phyloP scores from a whole-genome alignment of 2,797 vertebrate genomes.

The Xyrichtys novacula region DNA sequence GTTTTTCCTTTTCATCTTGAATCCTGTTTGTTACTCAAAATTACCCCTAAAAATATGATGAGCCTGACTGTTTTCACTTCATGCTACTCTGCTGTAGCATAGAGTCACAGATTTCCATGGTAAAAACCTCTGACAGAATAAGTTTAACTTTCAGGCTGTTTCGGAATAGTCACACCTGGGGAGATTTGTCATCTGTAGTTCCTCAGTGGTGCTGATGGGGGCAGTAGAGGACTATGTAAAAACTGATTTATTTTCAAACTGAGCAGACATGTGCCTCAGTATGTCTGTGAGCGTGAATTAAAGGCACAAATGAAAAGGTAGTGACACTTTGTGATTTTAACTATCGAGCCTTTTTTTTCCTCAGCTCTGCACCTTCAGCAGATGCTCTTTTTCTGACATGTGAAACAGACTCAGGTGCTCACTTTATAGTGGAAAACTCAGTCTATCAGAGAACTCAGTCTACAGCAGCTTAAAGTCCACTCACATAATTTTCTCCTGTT shows the following conservation, averaged over 20 bases:
- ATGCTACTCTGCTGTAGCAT: not conserved
- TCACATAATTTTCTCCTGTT: not conserved
- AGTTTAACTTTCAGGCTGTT: not conserved
- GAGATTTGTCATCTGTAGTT: slow-evolving; percentile 30
- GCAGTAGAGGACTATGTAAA: slow-evolving; percentile 84
- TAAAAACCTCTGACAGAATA: not conserved
- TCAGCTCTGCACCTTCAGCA: slow-evolving; percentile 7
- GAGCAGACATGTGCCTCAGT: slow-evolving; percentile 81
- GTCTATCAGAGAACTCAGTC: not conserved
- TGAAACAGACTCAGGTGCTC: slow-evolving; percentile 28
- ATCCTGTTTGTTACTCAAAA: not conserved
- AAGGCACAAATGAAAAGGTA: slow-evolving; percentile 89
- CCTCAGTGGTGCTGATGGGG: slow-evolving; percentile 81
- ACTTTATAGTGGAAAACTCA: not conserved
- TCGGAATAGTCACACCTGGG: not conserved
- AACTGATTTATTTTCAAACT: slow-evolving; percentile 17
- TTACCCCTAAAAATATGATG: not conserved
- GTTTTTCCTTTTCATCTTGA: not conserved
- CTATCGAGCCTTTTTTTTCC: slow-evolving; percentile 53
- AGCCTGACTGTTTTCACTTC: not conserved
- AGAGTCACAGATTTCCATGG: not conserved
- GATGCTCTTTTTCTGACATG: not conserved
- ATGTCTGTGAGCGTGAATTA: slow-evolving; percentile 89
- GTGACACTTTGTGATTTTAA: slow-evolving; percentile 88
- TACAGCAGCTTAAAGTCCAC: not conserved